phyloP scores from a whole-genome alignment of 35 echinoderm and acorn worm genomes.

The Strongylocentrotus purpuratus region DNA sequence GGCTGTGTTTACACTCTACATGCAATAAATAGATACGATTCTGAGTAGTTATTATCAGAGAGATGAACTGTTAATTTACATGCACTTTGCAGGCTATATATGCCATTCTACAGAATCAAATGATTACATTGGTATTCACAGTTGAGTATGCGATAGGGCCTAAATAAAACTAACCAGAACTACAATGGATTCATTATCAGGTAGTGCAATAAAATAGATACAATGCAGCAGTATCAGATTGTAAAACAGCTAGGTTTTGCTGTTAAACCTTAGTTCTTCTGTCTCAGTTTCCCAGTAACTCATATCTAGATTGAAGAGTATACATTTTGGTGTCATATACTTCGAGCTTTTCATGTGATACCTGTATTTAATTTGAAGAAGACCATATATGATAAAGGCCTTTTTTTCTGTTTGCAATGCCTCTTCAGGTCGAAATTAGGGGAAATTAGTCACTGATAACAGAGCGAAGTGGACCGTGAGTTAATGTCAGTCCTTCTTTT shows the following conservation, averaged over 20 bases:
- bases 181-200: background rate
- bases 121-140: background rate
- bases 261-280: too few relatives aligned
- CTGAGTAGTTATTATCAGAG: background rate
- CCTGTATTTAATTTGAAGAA: background rate
- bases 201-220: background rate
- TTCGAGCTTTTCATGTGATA: background rate
- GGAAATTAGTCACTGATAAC: constrained; percentile 11
- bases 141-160: background rate
- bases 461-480: background rate
- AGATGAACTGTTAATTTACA: background rate
- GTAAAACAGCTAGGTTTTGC: background rate
- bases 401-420: background rate
- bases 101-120: background rate
- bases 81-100: background rate
- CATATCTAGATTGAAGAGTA: too few relatives aligned
- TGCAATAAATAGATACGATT: background rate
- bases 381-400: background rate
- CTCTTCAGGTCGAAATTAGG: background rate
- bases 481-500: background rate
- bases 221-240: background rate
- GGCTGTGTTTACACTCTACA: background rate
- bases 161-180: background rate
- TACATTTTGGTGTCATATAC: too few relatives aligned
- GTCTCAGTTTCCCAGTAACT: too few relatives aligned